A percentile compares a stretch with the other conserved stretches of the same genome.
Conservation (phyloP, 2,797 vertebrate genomes). For the Trematomus bernacchii region DNA sequence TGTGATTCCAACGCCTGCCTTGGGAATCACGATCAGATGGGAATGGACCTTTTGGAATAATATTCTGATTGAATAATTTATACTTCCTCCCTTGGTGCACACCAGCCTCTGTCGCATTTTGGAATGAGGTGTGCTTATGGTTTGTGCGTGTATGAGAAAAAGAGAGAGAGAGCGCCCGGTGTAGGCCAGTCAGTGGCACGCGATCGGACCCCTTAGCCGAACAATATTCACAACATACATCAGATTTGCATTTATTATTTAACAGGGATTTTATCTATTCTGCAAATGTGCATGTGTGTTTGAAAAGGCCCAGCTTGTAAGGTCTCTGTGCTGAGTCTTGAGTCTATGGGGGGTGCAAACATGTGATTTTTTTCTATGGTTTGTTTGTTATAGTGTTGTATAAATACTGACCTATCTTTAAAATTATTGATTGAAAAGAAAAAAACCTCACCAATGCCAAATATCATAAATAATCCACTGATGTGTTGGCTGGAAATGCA, state of each 20-base stretch:
- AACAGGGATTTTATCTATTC: conserved; percentile 77
- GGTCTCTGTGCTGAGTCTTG: conserved; percentile 41
- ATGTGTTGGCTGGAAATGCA: conserved; percentile 8
- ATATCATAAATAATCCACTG: neutral
- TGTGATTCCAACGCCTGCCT: conserved; percentile 39
- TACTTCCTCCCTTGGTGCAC: conserved; percentile 69
- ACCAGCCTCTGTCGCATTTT: conserved; percentile 70
- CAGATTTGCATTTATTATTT: conserved; percentile 83
- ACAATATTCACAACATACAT: conserved; percentile 85
- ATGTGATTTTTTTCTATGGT: conserved; percentile 16
- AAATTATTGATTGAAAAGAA: conserved; percentile 21
- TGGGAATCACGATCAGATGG: conserved; percentile 72
- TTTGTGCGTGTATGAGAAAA: conserved; percentile 67
- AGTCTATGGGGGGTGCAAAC: conserved; percentile 18
- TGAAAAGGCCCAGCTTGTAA: conserved; percentile 60
- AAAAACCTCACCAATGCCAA: conserved; percentile 4
- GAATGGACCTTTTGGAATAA: conserved; percentile 78
- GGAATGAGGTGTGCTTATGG: conserved; percentile 77
- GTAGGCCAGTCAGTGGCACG: conserved; percentile 75
- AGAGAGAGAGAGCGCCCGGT: conserved; percentile 47
- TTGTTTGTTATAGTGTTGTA: conserved; percentile 37
- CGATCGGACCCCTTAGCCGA: conserved; percentile 73
- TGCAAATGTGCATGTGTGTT: conserved; percentile 74
- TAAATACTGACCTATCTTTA: conserved; percentile 10
- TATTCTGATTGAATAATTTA: conserved; percentile 83